Base-by-base conservation (phyloP, 1,140 invertebrate genomes). In the Pristionchus pacificus region DNA sequence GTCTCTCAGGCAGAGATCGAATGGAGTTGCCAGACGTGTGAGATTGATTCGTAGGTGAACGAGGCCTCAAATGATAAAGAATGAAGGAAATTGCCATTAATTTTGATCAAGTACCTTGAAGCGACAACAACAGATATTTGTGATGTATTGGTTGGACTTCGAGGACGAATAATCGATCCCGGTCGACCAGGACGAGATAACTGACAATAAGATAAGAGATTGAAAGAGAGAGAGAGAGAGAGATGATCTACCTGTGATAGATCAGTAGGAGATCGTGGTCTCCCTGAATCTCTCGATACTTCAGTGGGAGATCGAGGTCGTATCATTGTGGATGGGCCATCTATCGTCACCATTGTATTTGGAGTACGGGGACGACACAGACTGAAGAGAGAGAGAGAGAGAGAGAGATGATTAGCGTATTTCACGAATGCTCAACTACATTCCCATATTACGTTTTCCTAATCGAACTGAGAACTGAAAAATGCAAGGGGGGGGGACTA, bases 241-340 rank as follows among this genome's bases (percentile, higher is more conserved):
- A 1, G 58, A 14, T 27, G 24, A 58, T 2, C 19, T 66, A 33
- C 6, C 15, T 72, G 63, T 25, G 70, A 72, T 2, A 30, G 55
- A n/a, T 64, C 70, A 29, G 70, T 72, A 13, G 70, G 70, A 60
- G 62, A 65, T 32, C 71, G 31, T 30, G 71, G 71, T 25, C 71
- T 60, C 2, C 71, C 71, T 24, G 71, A 73, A 32, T 73, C 71
- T 49, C 62, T 55, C 2, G 65, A 68, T 10, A 64, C 66, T 19
- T 73, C 71, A 15, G 71, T 73, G 13, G 71, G 71, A 25, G 28
- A 33, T 27, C 71, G 19, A 3, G 71, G 65, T 10, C 71, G 60
- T 15, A 72, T 33, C 32, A 29, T 62, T 14, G 27, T 33, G 55
- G 38, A 13, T 0, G 28, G 27, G 15, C 19, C 15, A 33, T 31